Evolutionary conservation across 2,113 vertebrate genomes (phyloP).

Genomic region (Tyrannus savana): DNA sequence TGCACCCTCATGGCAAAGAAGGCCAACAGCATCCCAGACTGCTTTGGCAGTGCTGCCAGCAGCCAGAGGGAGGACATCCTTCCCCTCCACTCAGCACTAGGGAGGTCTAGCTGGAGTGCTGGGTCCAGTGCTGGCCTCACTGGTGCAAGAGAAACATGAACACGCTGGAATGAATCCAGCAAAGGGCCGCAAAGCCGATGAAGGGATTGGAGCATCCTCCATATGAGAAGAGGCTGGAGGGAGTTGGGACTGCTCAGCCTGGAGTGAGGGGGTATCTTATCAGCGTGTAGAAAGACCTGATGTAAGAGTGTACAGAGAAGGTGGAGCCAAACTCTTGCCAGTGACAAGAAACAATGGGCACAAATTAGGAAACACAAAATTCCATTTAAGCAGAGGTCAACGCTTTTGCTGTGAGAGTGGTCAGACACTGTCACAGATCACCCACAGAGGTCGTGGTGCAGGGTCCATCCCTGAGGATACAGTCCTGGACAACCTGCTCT

Average conservation of each 20-base stretch:
- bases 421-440: not conserved
- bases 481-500: not conserved
- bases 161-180: not conserved
- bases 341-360: not conserved
- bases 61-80: not conserved
- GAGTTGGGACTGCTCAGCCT: not conserved
- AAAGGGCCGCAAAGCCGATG: not conserved
- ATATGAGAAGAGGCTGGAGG: not conserved
- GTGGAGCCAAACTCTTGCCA: not conserved
- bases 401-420: not conserved
- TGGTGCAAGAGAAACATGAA: accelerated
- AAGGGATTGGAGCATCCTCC: not conserved
- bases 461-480: not conserved
- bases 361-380: not conserved
- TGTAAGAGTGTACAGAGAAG: not conserved
- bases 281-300: not conserved
- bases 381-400: not conserved
- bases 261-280: not conserved
- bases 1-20: not conserved
- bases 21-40: not conserved
- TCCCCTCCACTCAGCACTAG: not conserved
- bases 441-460: not conserved
- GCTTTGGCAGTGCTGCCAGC: not conserved
- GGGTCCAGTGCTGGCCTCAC: not conserved
- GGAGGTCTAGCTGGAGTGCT: not conserved